Base-by-base conservation (phyloP, 2,797 vertebrate species). In the Benthosema pterotum region DNA sequence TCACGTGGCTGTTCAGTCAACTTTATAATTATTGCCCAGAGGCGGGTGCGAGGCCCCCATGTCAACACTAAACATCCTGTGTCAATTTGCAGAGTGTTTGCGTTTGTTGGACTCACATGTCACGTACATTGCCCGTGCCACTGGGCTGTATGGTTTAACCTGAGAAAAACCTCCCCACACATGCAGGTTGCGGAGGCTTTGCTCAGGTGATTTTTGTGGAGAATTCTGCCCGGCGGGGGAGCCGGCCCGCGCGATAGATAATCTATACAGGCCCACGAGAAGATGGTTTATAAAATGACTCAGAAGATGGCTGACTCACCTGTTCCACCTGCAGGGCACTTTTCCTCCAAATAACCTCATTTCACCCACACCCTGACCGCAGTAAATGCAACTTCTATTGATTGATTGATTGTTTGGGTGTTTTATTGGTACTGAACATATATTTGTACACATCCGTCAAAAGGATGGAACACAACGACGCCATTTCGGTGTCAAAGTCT, bases 1-100 rank as follows among this genome's bases (percentile, higher is more conserved):
- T 11, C 45, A 52, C 11, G 6, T 42, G 45, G 42, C 13, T 65
- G 13, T 32, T 59, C 53, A 57, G 57, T 70, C 11, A 62, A 9
- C 63, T 61, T 56, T 62, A 16, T 48, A 71, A 65, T 69, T 53
- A 75, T 60, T 58, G 45, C 45, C 61, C 4, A 8, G 19, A 60
- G 28, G 16, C 47, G 13, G 45, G 69, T 43, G 38, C 42, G 5
- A 11, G 58, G 63, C 63, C 60, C 50, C 15, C 32, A 67, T 60
- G 60, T 69, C 57, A 68, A 67, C 45, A 62, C 68, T 11, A 0
- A 63, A 62, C 52, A 47, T 5, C 6, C 65, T 51, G n/a, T 76
- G 62, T 60, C 59, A 14, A 72, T 74, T 73, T 62, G 56, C 50
- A 52, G n/a, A 51, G 59, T 22, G 63, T 57, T 7, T 56, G 43